Base-by-base conservation (phyloP, 2,113 vertebrate genomes). In the Himantopus leucocephalus region DNA sequence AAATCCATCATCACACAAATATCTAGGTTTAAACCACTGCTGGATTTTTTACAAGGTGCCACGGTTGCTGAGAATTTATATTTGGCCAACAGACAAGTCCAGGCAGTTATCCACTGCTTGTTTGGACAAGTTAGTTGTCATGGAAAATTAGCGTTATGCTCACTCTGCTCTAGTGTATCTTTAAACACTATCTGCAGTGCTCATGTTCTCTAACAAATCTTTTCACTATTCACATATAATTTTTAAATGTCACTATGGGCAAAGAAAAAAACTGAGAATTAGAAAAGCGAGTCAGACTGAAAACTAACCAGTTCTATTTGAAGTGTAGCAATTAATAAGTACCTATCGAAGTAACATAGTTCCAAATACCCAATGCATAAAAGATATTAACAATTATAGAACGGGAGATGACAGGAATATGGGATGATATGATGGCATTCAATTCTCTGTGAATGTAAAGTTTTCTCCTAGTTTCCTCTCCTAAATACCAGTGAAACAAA, bases 81-180 rank as follows among this genome's bases (percentile, higher is more conserved):
- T 94, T 71, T 76, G 67, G 37, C 59, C 63, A 74, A 17, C 4
- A 15, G 86, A 95, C 96, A 97, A 94, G 97, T 56, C 94, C 93
- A 72, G 96, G 55, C 97, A 97, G 70, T 85, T 85, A 75, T 60
- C 92, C 84, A 12, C 48, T 72, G 43, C 77, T 88, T 96, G 95
- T 93, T 67, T 82, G 94, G 83, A 86, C 81, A 96, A 95, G 95
- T 92, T 37, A 88, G 95, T 95, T 96, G 97, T 96, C 91, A 96
- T 85, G 89, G 89, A 89, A 94, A 95, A 95, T 47, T 8, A 96
- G 73, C 48, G 45, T 72, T 74, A 35, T 4, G 3, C 27, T 93
- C 21, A 22, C 62, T 58, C 48, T 64, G 62, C 53, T 58, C 50
- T 45, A 62, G 53, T 3, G 0, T 88, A 17, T 56, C 76, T 88